Base-by-base conservation (phyloP, 2,113 vertebrate species). In the Varanus komodoensis region DNA sequence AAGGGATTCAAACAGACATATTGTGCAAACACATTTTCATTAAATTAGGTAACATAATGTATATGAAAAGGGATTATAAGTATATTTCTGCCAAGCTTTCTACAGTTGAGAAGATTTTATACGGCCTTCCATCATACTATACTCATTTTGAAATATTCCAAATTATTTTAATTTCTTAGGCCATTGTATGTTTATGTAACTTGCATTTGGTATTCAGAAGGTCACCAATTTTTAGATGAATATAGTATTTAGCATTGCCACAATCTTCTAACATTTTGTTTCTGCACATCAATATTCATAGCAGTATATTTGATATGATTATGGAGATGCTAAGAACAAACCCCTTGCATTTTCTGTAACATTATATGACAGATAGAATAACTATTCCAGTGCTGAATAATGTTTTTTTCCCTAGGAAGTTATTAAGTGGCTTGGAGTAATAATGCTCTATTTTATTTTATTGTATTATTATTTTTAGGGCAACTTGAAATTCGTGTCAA, bases 401-500 rank as follows among this genome's bases (percentile, higher is more conserved):
- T 86, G 23, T 11, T 57, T 81, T 69, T 61, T 61, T 4, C 52
- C 38, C 61, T 54, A 44, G 68, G 7, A 84, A 14, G 19, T 5
- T 50, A 2, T 80, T 50, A 88, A 52, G 17, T 57, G 79, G 8
- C 48, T 83, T 89, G 25, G 50, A 84, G 87, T 29, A 21, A 27
- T 64, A 90, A 89, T 80, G 92, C 50, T 84, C 54, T 92, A 44
- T 44, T 44, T 44, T 44, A 44, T 44, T 44, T 44, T 44, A 44
- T 3, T 44, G 38, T 44, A 44, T 44, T 44, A 44, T 44, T 44
- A 44, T 87, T 87, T 89, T 54, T 68, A 98, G 97, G 98, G 9
- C 90, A 94, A 87, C 97, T 98, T 94, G 94, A 98, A 90, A 94
- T 97, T 87, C 87, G 67, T 2, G 86, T 98, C 91, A 97, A 97